Conservation (phyloP, 2,797 vertebrate genomes). For the Pseudomugil tenellus region DNA sequence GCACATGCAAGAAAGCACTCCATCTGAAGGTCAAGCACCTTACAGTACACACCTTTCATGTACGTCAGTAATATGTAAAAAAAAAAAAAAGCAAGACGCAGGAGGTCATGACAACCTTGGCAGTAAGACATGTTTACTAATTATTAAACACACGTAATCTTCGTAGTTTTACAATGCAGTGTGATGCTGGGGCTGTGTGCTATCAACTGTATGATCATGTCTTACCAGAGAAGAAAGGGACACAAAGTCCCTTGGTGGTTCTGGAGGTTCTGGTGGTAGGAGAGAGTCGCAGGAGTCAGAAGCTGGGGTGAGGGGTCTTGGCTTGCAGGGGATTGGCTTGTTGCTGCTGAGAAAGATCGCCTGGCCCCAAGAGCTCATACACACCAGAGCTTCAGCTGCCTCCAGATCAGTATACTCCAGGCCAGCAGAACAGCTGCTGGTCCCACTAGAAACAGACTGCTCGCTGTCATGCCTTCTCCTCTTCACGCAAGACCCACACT, state of each 20-base stretch:
- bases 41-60: slow-evolving; percentile 28
- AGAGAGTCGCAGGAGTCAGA: slow-evolving; percentile 93
- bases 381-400: slow-evolving; percentile 94
- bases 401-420: slow-evolving; percentile 96
- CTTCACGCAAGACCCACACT: slow-evolving; percentile 85
- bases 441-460: slow-evolving; percentile 79
- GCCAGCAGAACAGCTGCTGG: slow-evolving; percentile 30
- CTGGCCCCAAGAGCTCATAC: slow-evolving; percentile 97
- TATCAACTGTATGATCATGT: neutral
- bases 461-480: slow-evolving; percentile 89
- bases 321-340: slow-evolving; percentile 78
- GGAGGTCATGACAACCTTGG: slow-evolving; percentile 5
- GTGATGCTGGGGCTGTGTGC: neutral
- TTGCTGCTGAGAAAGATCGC: slow-evolving; percentile 72
- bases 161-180: neutral
- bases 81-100: slow-evolving; percentile 28
- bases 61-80: slow-evolving; percentile 34
- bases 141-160: slow-evolving; percentile 30
- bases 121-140: slow-evolving; percentile 21
- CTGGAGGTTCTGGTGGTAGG: slow-evolving; percentile 79
- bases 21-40: slow-evolving; percentile 60
- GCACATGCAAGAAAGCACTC: slow-evolving; percentile 24
- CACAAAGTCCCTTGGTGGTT: slow-evolving; percentile 88
- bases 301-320: slow-evolving; percentile 93
- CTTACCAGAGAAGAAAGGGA: slow-evolving; percentile 94